Percentiles rank a stretch among this genome's conserved stretches.
Evolutionary conservation across 2,113 vertebrate species (phyloP).

Genomic region (Casuarius casuarius): DNA sequence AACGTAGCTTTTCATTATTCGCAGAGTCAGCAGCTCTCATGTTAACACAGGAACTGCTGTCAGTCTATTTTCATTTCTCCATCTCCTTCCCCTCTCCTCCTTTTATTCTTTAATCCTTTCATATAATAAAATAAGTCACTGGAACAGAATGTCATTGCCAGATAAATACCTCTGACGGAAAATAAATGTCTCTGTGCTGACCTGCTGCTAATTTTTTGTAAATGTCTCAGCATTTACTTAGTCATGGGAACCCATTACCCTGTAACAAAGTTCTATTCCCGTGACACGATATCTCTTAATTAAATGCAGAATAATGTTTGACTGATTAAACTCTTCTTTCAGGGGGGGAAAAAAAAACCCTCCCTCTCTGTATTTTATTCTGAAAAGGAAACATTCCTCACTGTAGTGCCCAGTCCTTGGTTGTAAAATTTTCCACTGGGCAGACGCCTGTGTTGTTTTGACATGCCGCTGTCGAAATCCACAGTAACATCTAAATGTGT

Average conservation of each 20-base stretch:
- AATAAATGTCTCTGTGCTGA: slow-evolving; percentile 63
- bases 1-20: slow-evolving; percentile 21
- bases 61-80: slow-evolving; percentile 71
- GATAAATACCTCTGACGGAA: slow-evolving; percentile 72
- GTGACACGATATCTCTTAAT: slow-evolving; percentile 72
- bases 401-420: slow-evolving; percentile 41
- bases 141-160: slow-evolving; percentile 66
- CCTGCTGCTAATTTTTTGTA: slow-evolving; percentile 69
- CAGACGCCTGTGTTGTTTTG: slow-evolving; percentile 73
- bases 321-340: slow-evolving; percentile 62
- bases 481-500: slow-evolving; percentile 78
- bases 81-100: slow-evolving; percentile 15
- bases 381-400: slow-evolving; percentile 61
- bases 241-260: slow-evolving; percentile 63
- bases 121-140: slow-evolving; percentile 75
- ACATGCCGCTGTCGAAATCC: slow-evolving; percentile 75
- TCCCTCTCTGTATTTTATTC: slow-evolving; percentile 59
- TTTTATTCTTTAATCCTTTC: slow-evolving; percentile 73
- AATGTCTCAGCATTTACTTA: slow-evolving; percentile 71
- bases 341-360: not conserved
- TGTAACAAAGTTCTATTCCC: slow-evolving; percentile 48
- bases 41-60: slow-evolving; percentile 26
- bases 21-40: slow-evolving; percentile 52
- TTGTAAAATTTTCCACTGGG: slow-evolving; percentile 74
- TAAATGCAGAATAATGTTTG: slow-evolving; percentile 69